Base-by-base conservation (phyloP, 1,140 invertebrate species). In the Drosophila melanica region DNA sequence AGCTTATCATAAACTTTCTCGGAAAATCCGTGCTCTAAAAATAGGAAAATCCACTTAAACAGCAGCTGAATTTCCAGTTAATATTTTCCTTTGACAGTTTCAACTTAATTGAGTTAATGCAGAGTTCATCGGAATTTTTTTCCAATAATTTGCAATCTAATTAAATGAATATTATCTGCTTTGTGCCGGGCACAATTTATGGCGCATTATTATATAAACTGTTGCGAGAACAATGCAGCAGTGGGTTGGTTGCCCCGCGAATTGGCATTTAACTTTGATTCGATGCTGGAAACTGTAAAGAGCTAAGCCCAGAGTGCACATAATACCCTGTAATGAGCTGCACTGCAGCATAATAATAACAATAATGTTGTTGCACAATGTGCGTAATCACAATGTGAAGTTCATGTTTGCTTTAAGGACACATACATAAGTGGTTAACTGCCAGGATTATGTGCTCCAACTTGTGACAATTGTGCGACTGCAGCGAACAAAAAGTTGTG, bases 381-480 rank as follows among this genome's bases (percentile, higher is more conserved):
- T 66, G 53, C 39, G 69, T 72, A 72, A 72, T 72, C 69, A 72
- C 53, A 72, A 58, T 72, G 69, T 53, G 66, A 65, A 58, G 18
- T 72, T 72, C 44, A 66, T 66, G 53, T 37, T 27, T 10, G 16
- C 8, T 45, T 16, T 16, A n/a, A 20, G 33, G 63, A 18, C n/a
- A n/a, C n/a, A n/a, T n/a, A n/a, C 53, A 51, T 53, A 67, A 72
- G 68, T 47, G 60, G 54, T 57, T 71, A 72, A 72, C 54, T 51
- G 54, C 63, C 37, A 11, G 37, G 45, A 72, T 72, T 72, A 72
- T 72, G 69, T 72, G 53, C 69, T 72, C 14, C 68, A 65, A 68
- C 39, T 42, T 57, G 50, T 39, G 35, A 27, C 50, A 64, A 18
- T 48, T 60, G 44, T 35, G 51, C 44, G 30, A 20, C 18, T 41